Base-by-base conservation (phyloP, 2,888 invertebrate species). In the Xylophagus ater region DNA sequence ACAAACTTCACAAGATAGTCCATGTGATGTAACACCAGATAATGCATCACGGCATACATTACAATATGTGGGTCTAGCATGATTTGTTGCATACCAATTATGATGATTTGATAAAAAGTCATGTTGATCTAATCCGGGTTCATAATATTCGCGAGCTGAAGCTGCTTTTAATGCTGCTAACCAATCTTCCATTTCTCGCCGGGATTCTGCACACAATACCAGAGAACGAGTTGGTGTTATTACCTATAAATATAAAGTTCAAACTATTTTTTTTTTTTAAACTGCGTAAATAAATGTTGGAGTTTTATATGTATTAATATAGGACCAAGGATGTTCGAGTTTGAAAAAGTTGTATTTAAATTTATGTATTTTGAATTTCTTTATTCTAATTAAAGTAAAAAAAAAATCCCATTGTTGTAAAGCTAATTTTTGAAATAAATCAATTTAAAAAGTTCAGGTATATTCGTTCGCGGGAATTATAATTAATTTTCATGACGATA, bases 1-100 rank as follows among this genome's bases (percentile, higher is more conserved):
- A 74, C 96, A 96, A 24, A 96, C 85, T 67, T 94, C 94, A 66
- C 96, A 96, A 49, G 92, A 92, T 23, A 93, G 76, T 25, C 94
- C 94, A 62, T 93, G 92, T 47, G 92, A 92, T 2, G 93, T 92
- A 28, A 94, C 90, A 34, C 93, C 93, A 60, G 74, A 83, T 30
- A 96, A 74, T 13, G 90, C 87, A 59, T 96, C 94, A 42, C 90
- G 73, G 63, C 96, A 97, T 28, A 96, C 90, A 66, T 96, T 96
- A 70, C 96, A 96, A 67, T 92, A 94, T 1, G 92, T 92, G 29
- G 94, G 94, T 36, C 93, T 74, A 0, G 93, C 92, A 67, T 93
- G 92, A 2, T 86, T 90, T 13, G 92, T 89, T 7, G 89, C 82
- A 58, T 92, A 90, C 86, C 86, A 87, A 48, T 75, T 74, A 59